A percentile compares a stretch with the other conserved stretches of the same genome.
Conservation (phyloP, 2,113 vertebrate genomes). For the Oceanodroma tethys region DNA sequence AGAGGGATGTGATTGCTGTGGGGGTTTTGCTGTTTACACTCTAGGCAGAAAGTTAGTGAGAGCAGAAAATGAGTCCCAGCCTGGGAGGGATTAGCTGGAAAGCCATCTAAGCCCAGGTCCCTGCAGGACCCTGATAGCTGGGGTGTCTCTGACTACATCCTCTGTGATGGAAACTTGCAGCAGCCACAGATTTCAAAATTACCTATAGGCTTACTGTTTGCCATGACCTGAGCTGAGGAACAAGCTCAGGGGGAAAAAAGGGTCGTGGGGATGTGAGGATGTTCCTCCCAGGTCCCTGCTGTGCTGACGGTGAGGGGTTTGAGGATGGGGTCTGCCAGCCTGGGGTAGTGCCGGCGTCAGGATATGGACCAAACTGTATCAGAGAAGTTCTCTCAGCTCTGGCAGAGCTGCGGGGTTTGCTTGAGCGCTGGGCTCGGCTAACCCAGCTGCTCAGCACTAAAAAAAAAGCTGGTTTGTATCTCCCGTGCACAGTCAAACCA, state of each 20-base stretch:
- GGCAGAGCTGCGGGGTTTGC: not conserved
- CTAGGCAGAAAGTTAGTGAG: not conserved
- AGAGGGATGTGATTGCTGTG: not conserved
- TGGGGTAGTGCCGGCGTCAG: not conserved
- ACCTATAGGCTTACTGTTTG: not conserved
- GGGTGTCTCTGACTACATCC: fast-evolving
- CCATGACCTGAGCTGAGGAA: fast-evolving
- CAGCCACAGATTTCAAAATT: not conserved
- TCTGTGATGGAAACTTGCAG: not conserved
- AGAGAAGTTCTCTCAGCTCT: not conserved
- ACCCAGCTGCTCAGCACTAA: not conserved
- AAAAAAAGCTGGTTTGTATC: not conserved
- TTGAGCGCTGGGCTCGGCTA: not conserved
- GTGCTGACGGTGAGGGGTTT: not conserved
- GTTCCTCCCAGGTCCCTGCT: not conserved
- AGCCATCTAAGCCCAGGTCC: not conserved
- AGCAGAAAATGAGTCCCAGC: not conserved
- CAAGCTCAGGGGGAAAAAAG: fast-evolving
- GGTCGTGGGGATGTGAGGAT: fast-evolving
- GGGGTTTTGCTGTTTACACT: not conserved
- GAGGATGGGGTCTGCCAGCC: not conserved
- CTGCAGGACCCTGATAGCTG: not conserved
- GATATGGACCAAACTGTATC: fast-evolving
- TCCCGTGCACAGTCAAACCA: not conserved
- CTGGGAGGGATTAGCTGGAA: not conserved